Evolutionary conservation across 37 sponge, comb jelly and placozoan species (phyloP).

Genomic region (Halichondria panicea): DNA sequence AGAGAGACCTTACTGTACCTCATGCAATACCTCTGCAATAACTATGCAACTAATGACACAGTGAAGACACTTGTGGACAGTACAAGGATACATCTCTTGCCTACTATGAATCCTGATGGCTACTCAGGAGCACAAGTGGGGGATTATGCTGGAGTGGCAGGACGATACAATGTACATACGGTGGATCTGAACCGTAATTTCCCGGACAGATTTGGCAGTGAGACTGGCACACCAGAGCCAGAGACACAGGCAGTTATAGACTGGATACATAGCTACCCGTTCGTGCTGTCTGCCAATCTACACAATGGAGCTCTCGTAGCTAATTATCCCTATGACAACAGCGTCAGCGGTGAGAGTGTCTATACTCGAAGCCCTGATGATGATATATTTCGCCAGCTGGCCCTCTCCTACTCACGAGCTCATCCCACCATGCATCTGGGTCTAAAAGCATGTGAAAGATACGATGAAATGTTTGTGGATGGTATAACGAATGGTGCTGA

Average conservation of each 20-base stretch:
- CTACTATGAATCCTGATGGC: conserved; percentile 98
- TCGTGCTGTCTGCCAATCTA: conserved; percentile 95
- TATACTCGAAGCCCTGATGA: conserved; percentile 72
- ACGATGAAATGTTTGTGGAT: conserved; percentile 37
- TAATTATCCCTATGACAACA: conserved; percentile 95
- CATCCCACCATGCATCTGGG: conserved; percentile 83
- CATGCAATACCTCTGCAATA: conserved; percentile 73
- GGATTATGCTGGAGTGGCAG: conserved; percentile 41
- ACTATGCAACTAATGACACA: conserved; percentile 47
- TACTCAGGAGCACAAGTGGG: conserved; percentile 51
- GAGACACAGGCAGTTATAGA: conserved; percentile 88
- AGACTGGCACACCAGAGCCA: conserved; percentile 15
- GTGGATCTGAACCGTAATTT: conserved; percentile 94
- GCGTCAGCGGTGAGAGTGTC: conserved; percentile 2
- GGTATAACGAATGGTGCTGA: conserved; percentile 97
- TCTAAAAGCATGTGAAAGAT: conserved; percentile 5
- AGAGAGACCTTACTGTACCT: conserved; percentile 87
- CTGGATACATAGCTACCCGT: conserved; percentile 80
- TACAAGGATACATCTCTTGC: conserved; percentile 92
- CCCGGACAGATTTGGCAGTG: conserved; percentile 70
- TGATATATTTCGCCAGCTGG: conserved; percentile 74
- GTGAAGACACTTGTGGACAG: conserved; percentile 74
- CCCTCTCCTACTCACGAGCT: conserved; percentile 66
- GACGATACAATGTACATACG: conserved; percentile 77
- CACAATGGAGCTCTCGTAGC: conserved; percentile 97